Percentiles rank a stretch among this genome's conserved stretches.
Evolutionary conservation across 2,113 vertebrate species (phyloP).

Genomic region (Strix uralensis): DNA sequence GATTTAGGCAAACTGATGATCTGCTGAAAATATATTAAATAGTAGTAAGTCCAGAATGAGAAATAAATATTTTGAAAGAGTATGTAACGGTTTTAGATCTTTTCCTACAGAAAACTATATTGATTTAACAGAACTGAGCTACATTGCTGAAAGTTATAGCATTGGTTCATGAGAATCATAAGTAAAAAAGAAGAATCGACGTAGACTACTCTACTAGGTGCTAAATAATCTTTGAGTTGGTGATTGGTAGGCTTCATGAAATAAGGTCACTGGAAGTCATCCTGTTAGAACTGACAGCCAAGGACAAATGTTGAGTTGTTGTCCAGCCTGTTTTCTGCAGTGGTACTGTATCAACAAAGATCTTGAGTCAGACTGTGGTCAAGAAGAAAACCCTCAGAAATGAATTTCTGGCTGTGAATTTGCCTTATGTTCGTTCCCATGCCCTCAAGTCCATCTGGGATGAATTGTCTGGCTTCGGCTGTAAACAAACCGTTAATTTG

Average conservation of each 20-base stretch:
- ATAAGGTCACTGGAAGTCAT: not conserved
- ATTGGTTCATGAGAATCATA: not conserved
- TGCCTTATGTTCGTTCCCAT: not conserved
- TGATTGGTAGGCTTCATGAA: not conserved
- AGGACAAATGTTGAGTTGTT: not conserved
- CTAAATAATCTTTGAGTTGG: not conserved
- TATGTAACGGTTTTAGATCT: not conserved
- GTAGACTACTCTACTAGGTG: not conserved
- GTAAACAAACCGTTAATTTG: not conserved
- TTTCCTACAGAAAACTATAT: not conserved
- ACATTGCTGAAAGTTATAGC: rapidly evolving
- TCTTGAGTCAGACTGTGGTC: not conserved
- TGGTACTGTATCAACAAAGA: not conserved
- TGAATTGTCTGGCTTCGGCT: not conserved
- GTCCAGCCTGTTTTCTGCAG: not conserved
- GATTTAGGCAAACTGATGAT: not conserved
- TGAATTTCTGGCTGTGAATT: not conserved
- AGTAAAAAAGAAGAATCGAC: not conserved
- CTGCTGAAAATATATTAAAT: not conserved
- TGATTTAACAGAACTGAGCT: not conserved
- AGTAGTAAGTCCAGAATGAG: not conserved
- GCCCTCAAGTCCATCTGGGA: not conserved
- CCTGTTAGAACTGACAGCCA: not conserved
- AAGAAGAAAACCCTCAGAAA: not conserved
- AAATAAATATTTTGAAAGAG: not conserved